These are phyloP conservation scores for Cuniculus paca DNA, from an alignment of 2,797 vertebrate genomes.

Conservation along the genomic window DNA sequence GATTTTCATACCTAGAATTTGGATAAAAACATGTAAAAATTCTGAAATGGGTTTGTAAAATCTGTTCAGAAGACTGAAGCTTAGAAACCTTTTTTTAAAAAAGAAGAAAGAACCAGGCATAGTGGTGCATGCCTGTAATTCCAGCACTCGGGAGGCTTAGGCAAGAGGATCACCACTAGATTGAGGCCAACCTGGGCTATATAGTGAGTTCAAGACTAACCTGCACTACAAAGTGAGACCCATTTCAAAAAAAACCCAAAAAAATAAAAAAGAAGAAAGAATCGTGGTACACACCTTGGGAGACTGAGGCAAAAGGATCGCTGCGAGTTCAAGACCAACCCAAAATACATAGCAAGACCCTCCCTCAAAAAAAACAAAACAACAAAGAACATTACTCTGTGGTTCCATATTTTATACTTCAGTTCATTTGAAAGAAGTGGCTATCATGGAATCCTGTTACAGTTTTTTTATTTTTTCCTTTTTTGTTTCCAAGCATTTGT, in stretches of 20 bases:
- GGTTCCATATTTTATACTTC: conserved; percentile 56
- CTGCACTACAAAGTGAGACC: neutral
- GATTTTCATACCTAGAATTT: conserved; percentile 60
- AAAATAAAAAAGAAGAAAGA: neutral
- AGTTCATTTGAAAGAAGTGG: conserved; percentile 72
- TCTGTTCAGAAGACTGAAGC: conserved; percentile 57
- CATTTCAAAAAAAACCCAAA: neutral
- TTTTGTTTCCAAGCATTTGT: conserved; percentile 74
- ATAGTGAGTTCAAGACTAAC: neutral
- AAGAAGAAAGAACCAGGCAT: neutral
- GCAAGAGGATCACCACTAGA: neutral
- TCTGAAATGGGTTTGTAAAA: conserved; percentile 60
- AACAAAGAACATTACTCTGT: conserved; percentile 33
- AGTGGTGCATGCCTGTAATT: neutral
- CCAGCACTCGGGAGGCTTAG: neutral
- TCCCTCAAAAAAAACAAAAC: neutral
- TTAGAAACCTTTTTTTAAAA: conserved; percentile 21
- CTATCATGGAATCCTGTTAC: conserved; percentile 49
- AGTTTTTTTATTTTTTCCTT: conserved; percentile 51
- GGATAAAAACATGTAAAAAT: conserved; percentile 39
- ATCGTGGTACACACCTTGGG: neutral
- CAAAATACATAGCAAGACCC: neutral
- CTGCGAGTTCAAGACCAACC: neutral
- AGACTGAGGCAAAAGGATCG: neutral
- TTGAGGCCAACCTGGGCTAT: too few relatives aligned